Evolutionary conservation across 2,113 vertebrate genomes (phyloP), one percentile per base, ranked within the genome.

Genomic region (Ochotona curzoniae): DNA sequence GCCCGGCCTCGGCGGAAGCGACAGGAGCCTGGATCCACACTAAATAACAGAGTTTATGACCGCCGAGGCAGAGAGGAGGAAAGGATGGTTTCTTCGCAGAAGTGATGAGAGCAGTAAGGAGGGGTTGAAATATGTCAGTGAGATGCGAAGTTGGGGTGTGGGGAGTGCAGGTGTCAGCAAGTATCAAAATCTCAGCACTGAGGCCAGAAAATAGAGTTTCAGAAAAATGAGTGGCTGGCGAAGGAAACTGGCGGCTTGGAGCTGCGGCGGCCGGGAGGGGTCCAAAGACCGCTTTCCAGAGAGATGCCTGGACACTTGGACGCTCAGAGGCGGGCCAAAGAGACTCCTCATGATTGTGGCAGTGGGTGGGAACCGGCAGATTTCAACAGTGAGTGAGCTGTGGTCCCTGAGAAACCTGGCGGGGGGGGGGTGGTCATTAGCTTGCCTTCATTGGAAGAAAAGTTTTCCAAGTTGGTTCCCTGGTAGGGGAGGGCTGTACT

Each of bases 141-240:
- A 80, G 78, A 60, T 60, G 0, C 14, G 54, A 49, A 47, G 82
- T 30, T 63, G 64, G 81, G 47, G 73, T 74, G 67, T 74, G 35
- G n/a, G 47, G 4, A 83, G 49, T 82, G 81, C 20, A 23, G 35
- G 47, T 89, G 44, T 85, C 71, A 44, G 23, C 12, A 9, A 76
- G 80, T 84, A 94, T 92, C 85, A 90, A 80, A 95, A 95, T 82
- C 89, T 75, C 14, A 1, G 18, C 57, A 44, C 20, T 0, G 15
- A 87, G 88, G 74, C 87, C 57, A 23, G 60, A 93, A 95, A 92
- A 95, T 85, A 85, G 74, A 92, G 89, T 84, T 94, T 81, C 63
- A 81, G 79, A 87, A 87, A 91, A 89, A 92, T 64, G 51, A 83
- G 87, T 26, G 75, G 51, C 61, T 7, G 8, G 17, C 20, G 47